Base-by-base conservation (phyloP, 1,140 invertebrate species). In the Leptoteleia sp. region DNA sequence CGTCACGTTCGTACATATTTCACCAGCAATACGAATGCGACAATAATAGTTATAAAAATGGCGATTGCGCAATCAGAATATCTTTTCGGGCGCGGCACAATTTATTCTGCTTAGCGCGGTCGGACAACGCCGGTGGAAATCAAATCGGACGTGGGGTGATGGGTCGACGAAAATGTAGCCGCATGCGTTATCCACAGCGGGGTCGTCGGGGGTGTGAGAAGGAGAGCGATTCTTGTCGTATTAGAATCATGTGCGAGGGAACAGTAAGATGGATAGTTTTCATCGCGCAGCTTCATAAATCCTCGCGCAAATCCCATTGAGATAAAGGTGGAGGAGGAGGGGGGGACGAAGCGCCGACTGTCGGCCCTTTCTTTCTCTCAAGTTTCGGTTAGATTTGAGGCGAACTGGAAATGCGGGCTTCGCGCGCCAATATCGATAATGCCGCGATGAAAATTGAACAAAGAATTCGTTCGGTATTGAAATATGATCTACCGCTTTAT, bases 221-320 rank as follows among this genome's bases (percentile, higher is more conserved):
- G 47, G 42, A 48, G 65, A 11, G 15, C 22, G 79, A 81, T 68
- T 72, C 78, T 82, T 84, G 81, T 84, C 82, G 81, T 45, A 78
- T 81, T 73, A 77, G 75, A 70, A 61, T 68, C 73, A 76, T 79
- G 70, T 61, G 72, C 71, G 65, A 76, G 43, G 75, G 59, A 68
- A 65, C 64, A 57, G 45, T 55, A 82, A 85, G 82, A 87, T 85
- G 81, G 80, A 87, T 86, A 85, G 84, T 85, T 85, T 85, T 85
- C 85, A 83, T 85, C 84, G 70, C 57, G 40, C 33, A 38, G 75
- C 77, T 80, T 83, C 85, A 85, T 87, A 85, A 85, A 87, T 85
- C 82, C 77, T 80, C 40, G 47, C 15, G 71, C 35, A 77, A 81
- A 86, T 81, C 80, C 82, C 45, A 50, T 27, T 64, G 54, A 43